These are phyloP conservation scores for Cladorhizidae sp. DNA, from an alignment of 37 sponge, comb jelly and placozoan genomes.

Conservation along the genomic window DNA sequence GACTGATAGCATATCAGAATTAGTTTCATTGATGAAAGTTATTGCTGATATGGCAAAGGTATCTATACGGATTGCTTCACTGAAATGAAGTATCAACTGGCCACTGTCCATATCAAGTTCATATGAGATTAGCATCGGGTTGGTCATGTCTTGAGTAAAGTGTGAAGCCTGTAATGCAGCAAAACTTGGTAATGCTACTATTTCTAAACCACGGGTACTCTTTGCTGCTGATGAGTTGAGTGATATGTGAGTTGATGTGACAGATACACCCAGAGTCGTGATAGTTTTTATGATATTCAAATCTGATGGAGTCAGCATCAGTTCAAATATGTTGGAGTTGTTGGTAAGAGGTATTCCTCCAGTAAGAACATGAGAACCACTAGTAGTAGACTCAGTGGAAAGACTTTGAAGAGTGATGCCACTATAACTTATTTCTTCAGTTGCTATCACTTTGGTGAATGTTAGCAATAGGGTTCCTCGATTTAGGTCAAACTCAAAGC, in stretches of 20 bases:
- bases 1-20: not conserved
- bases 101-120: constrained; percentile 79
- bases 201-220: constrained; percentile 52
- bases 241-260: constrained; percentile 57
- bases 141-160: constrained; percentile 51
- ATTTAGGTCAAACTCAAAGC: constrained; percentile 77
- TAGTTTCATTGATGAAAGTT: constrained; percentile 24
- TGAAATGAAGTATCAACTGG: constrained; percentile 71
- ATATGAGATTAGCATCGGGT: constrained; percentile 28
- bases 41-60: constrained; percentile 48
- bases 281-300: constrained; percentile 72
- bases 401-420: constrained; percentile 66
- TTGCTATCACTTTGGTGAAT: constrained; percentile 71
- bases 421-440: constrained; percentile 39
- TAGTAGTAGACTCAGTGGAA: not conserved
- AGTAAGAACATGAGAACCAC: constrained; percentile 43
- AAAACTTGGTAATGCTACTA: constrained; percentile 11
- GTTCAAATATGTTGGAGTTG: constrained; percentile 56
- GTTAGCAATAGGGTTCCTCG: constrained; percentile 67
- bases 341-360: constrained; percentile 30
- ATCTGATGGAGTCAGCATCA: constrained; percentile 50
- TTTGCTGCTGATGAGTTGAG: constrained; percentile 27
- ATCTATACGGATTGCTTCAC: constrained; percentile 72
- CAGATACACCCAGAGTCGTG: constrained; percentile 31
- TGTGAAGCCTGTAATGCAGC: constrained; percentile 42